Evolutionary conservation across 2,797 vertebrate genomes (phyloP).

Genomic region (Aphelocoma californica): DNA sequence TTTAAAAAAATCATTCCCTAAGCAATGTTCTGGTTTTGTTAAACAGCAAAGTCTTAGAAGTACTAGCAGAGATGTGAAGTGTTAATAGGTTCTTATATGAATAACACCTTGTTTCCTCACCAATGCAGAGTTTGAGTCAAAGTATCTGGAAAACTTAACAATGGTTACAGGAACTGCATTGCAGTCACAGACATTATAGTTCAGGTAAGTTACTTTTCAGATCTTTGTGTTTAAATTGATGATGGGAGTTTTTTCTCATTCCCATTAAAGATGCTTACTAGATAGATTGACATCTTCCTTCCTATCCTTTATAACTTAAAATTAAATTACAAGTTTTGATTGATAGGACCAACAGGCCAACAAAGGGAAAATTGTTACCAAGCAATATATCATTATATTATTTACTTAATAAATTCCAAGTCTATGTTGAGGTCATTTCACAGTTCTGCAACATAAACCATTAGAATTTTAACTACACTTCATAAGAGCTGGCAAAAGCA

Average conservation of each 20-base stretch:
- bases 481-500: neutral
- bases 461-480: slow-evolving; percentile 11
- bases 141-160: neutral
- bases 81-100: neutral
- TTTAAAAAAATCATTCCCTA: neutral
- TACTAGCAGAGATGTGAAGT: neutral
- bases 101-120: neutral
- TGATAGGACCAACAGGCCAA: neutral
- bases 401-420: neutral
- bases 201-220: neutral
- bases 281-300: neutral
- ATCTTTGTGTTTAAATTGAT: neutral
- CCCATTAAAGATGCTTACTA: neutral
- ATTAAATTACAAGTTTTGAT: slow-evolving; percentile 4
- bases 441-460: neutral
- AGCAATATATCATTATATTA: neutral
- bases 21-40: neutral
- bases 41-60: neutral
- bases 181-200: neutral
- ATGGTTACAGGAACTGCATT: neutral
- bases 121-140: neutral
- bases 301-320: neutral
- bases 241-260: neutral
- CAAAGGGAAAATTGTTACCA: neutral
- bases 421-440: neutral